These are phyloP conservation scores for Hedya salicella DNA, from an alignment of 2,888 invertebrate species.

Conservation along the genomic window DNA sequence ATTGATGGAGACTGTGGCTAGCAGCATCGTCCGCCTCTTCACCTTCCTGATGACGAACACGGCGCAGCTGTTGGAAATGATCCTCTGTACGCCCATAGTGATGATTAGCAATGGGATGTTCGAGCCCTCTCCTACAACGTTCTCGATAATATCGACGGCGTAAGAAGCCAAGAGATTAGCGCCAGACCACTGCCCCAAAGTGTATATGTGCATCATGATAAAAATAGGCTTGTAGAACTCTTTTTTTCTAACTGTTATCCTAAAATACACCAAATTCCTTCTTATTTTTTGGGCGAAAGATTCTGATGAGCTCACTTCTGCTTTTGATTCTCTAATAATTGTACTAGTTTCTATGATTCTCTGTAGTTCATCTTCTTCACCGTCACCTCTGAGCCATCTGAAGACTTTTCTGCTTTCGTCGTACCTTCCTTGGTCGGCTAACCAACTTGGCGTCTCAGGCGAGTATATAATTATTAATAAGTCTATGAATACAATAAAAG, in stretches of 20 bases:
- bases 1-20: constrained; percentile 56
- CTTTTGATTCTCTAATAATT: constrained; percentile 57
- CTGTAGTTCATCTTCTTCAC: constrained; percentile 66
- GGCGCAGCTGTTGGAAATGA: constrained; percentile 58
- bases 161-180: constrained; percentile 62
- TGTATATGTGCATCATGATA: constrained; percentile 65
- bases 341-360: constrained; percentile 65
- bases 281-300: constrained; percentile 47
- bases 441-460: constrained; percentile 87
- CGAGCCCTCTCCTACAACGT: constrained; percentile 57
- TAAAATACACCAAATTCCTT: constrained; percentile 49
- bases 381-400: constrained; percentile 80
- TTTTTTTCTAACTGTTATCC: constrained; percentile 54
- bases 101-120: constrained; percentile 59
- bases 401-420: constrained; percentile 81
- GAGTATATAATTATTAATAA: constrained; percentile 64
- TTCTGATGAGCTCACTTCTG: constrained; percentile 47
- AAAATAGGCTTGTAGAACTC: constrained; percentile 68
- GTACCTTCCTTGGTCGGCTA: constrained; percentile 80
- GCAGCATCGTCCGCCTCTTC: constrained; percentile 61
- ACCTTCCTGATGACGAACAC: constrained; percentile 61
- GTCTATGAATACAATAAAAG: constrained; percentile 70
- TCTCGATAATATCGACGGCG: constrained; percentile 58
- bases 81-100: constrained; percentile 59
- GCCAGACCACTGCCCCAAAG: constrained; percentile 63